These are phyloP conservation scores for Catonia carolina DNA, from an alignment of 2,888 invertebrate genomes.

Conservation along the genomic window DNA sequence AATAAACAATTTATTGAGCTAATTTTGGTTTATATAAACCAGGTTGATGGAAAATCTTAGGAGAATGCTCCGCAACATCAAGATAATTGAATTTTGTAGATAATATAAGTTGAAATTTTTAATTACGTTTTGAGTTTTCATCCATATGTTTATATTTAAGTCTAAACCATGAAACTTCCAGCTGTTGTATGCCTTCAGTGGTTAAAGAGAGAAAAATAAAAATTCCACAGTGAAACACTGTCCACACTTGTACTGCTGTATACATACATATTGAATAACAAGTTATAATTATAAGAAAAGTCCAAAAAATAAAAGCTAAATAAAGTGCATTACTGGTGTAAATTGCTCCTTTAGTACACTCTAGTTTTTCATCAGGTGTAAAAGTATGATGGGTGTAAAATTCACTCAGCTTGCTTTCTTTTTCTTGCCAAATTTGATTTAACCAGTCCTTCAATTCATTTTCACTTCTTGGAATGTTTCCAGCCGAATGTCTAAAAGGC, in stretches of 20 bases:
- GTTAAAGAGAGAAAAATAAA: conserved; percentile 28
- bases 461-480: conserved; percentile 53
- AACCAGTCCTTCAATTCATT: conserved; percentile 55
- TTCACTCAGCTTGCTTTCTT: conserved; percentile 54
- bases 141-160: conserved; percentile 8
- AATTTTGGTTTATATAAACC: too few relatives aligned
- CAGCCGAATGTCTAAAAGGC: conserved; percentile 50
- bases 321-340: conserved; percentile 43
- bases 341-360: background rate
- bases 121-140: conserved; percentile 9
- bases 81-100: background rate
- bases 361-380: conserved; percentile 6
- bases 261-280: conserved; percentile 25
- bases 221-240: conserved; percentile 20
- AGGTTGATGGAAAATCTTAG: too few relatives aligned
- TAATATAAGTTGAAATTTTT: background rate
- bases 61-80: background rate
- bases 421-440: conserved; percentile 57
- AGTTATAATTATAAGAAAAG: conserved; percentile 35
- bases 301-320: conserved; percentile 60
- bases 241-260: conserved; percentile 23
- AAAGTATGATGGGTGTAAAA: conserved; percentile 53
- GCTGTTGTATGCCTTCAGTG: conserved; percentile 27
- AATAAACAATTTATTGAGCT: too few relatives aligned
- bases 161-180: conserved; percentile 25